phyloP scores from a whole-genome alignment of 2,888 invertebrate genomes.

The Plagiodera versicolora region DNA sequence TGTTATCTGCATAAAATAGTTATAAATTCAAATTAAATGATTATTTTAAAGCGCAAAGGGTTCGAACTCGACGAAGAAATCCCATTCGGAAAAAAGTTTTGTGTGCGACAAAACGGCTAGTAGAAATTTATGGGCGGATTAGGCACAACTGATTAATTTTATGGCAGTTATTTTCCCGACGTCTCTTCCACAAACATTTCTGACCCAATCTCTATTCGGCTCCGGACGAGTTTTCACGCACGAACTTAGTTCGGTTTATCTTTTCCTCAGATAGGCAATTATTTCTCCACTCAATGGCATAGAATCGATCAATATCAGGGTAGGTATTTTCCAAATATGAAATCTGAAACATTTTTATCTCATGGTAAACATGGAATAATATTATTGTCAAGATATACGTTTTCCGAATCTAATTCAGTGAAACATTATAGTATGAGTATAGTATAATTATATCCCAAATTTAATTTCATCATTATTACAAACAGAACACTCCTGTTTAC shows the following conservation, averaged over 20 bases:
- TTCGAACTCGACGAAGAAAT: constrained; percentile 4
- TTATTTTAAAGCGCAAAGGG: not conserved
- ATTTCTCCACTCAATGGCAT: not conserved
- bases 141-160: constrained; percentile 26
- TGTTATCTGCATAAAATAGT: not conserved
- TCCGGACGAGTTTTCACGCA: not conserved
- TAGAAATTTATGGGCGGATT: constrained; percentile 23
- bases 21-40: not conserved
- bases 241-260: not conserved
- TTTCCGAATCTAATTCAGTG: too few relatives aligned
- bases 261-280: not conserved
- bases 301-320: not conserved
- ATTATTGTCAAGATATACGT: too few relatives aligned
- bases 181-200: not conserved
- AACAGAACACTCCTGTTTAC: too few relatives aligned
- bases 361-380: too few relatives aligned
- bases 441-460: too few relatives aligned
- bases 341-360: too few relatives aligned
- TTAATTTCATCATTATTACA: too few relatives aligned
- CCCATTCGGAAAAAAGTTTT: constrained; percentile 15
- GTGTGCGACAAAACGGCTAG: constrained; percentile 17
- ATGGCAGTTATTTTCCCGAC: constrained; percentile 20
- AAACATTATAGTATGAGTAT: too few relatives aligned
- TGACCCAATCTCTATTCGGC: not conserved
- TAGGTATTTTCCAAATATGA: not conserved